Conservation (phyloP, 2,113 vertebrate species). For the Anguilla japonica region DNA sequence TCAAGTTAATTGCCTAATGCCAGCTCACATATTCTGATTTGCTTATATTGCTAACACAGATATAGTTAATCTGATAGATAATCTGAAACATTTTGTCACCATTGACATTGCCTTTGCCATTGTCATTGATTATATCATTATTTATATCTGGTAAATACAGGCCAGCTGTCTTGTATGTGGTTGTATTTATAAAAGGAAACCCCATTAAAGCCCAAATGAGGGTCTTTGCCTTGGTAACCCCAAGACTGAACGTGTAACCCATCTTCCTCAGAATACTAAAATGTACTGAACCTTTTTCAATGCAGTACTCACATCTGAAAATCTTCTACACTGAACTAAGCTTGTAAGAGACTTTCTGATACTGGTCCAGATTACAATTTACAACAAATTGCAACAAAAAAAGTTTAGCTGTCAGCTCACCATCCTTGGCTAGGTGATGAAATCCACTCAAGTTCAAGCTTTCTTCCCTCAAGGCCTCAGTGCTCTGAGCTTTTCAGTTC, state of each 20-base stretch:
- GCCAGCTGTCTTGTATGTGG: background rate
- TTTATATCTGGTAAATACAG: background rate
- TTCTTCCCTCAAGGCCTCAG: background rate
- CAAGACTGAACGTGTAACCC: background rate
- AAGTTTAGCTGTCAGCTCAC: slow-evolving; percentile 48
- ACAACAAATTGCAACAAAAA: no score
- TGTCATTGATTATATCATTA: background rate
- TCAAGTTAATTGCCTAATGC: slow-evolving; percentile 32
- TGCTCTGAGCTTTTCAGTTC: background rate
- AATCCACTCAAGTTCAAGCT: slow-evolving; percentile 52
- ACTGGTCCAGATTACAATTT: slow-evolving; percentile 40
- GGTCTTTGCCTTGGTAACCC: background rate
- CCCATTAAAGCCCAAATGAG: background rate
- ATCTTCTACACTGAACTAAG: slow-evolving; percentile 61
- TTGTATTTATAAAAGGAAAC: background rate
- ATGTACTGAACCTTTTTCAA: background rate
- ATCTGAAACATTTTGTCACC: background rate
- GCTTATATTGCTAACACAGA: background rate
- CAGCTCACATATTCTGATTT: background rate
- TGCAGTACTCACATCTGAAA: slow-evolving; percentile 51
- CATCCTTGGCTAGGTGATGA: slow-evolving; percentile 53
- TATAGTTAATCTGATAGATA: background rate
- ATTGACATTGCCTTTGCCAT: background rate
- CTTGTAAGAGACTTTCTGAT: slow-evolving; percentile 41
- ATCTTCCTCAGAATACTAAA: background rate